Evolutionary conservation across 2,113 vertebrate species (phyloP).

Genomic region (Maccullochella peelii): DNA sequence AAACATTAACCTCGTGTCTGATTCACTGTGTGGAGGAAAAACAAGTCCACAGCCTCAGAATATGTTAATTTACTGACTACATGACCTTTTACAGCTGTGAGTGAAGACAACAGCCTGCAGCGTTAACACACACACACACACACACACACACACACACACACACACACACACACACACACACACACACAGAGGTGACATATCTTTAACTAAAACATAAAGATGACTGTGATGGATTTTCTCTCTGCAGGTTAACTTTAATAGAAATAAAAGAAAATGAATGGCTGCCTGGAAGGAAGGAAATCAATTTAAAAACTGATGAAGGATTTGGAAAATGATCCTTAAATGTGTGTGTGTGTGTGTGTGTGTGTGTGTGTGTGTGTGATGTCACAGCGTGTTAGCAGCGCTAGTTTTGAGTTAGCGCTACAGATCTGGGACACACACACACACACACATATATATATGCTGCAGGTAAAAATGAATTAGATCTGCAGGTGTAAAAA

Average conservation of each 20-base stretch:
- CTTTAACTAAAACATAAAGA: neutral
- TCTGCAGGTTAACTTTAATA: neutral
- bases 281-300: neutral
- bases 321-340: neutral
- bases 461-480: no score
- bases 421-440: slow-evolving; percentile 35
- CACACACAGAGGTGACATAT: neutral
- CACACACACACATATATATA: slow-evolving; percentile 3
- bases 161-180: slow-evolving; percentile 1
- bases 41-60: neutral
- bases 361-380: slow-evolving; percentile 3
- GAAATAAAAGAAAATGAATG: neutral
- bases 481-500: no score
- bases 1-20: neutral
- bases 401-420: slow-evolving; percentile 4
- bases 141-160: slow-evolving; percentile 2
- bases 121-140: slow-evolving; percentile 3
- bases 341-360: neutral
- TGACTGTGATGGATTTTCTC: neutral
- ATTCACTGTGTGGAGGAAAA: neutral
- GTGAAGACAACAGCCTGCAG: slow-evolving; percentile 7
- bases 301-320: neutral
- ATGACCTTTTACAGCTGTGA: slow-evolving; percentile 8
- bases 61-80: slow-evolving; percentile 12
- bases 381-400: slow-evolving; percentile 26